phyloP scores from a whole-genome alignment of 1,140 invertebrate species.

The Listronotus bonariensis region DNA sequence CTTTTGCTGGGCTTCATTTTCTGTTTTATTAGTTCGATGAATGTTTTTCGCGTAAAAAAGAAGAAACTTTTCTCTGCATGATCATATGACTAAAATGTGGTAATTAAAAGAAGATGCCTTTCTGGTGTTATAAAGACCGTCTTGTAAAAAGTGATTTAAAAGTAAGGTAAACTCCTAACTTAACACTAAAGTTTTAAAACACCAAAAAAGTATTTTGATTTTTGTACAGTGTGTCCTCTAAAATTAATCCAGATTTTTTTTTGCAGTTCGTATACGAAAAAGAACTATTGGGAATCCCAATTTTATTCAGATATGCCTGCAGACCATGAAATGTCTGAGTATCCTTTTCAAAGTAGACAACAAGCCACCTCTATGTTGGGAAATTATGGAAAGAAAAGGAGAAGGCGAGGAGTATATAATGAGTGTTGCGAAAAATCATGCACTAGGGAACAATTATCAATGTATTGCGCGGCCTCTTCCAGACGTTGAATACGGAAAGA shows the following conservation, averaged over 20 bases:
- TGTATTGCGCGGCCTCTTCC: conserved; percentile 30
- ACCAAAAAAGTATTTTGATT: no score
- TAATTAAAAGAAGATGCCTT: no score
- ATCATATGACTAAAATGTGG: no score
- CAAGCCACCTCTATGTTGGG: conserved; percentile 43
- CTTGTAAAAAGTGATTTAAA: no score
- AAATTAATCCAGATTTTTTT: conserved; percentile 8
- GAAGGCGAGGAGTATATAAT: conserved; percentile 51
- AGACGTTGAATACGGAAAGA: neutral
- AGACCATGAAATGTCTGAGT: neutral
- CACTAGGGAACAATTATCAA: conserved; percentile 49
- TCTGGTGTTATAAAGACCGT: no score
- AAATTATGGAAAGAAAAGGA: conserved; percentile 34
- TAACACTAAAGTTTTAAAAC: no score
- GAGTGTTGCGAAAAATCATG: conserved; percentile 57
- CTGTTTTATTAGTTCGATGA: no score
- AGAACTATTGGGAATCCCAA: conserved; percentile 13
- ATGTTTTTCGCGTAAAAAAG: no score
- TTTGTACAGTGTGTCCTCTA: no score
- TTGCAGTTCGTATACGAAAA: conserved; percentile 18
- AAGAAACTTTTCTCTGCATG: no score
- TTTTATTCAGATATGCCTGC: conserved; percentile 15
- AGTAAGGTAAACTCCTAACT: no score
- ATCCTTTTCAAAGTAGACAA: conserved; percentile 32
- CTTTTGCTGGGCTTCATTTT: no score